Conservation (phyloP, 2,888 invertebrate genomes). For the Lochmaea capreae region DNA sequence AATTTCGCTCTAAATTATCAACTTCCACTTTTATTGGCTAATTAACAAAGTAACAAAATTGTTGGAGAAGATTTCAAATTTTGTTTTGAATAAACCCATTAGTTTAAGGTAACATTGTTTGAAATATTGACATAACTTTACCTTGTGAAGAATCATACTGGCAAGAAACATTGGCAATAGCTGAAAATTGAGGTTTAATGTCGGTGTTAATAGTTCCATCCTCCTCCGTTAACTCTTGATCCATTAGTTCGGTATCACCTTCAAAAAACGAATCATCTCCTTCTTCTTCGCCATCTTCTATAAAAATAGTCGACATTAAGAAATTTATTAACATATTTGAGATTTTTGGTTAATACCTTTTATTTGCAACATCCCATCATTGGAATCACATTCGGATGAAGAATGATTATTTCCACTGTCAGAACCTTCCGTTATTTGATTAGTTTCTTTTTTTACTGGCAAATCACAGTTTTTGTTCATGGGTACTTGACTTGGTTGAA, state of each 20-base stretch:
- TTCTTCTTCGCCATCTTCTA: slow-evolving; percentile 57
- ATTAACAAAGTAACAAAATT: too few species aligned
- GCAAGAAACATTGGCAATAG: slow-evolving; percentile 75
- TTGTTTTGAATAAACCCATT: too few species aligned
- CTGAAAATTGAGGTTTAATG: slow-evolving; percentile 61
- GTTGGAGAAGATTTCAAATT: too few species aligned
- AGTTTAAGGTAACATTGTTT: too few species aligned
- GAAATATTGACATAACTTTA: slow-evolving; percentile 35
- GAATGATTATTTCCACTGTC: slow-evolving; percentile 59
- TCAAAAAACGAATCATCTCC: slow-evolving; percentile 63
- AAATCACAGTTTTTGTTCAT: slow-evolving; percentile 60
- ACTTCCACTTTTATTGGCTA: too few species aligned
- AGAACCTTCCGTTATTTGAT: slow-evolving; percentile 52
- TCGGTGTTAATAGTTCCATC: slow-evolving; percentile 58
- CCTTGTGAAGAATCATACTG: slow-evolving; percentile 69
- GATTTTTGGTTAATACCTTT: slow-evolving; percentile 51
- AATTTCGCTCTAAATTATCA: too few species aligned
- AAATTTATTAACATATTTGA: slow-evolving; percentile 1
- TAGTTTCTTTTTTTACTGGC: slow-evolving; percentile 57
- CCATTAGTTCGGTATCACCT: slow-evolving; percentile 63
- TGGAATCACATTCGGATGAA: slow-evolving; percentile 63
- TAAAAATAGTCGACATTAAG: slow-evolving; percentile 14
- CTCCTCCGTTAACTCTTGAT: slow-evolving; percentile 63
- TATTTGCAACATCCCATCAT: slow-evolving; percentile 59
- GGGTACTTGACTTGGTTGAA: slow-evolving; percentile 52